Conservation (phyloP, 1,140 invertebrate genomes). For the Temnothorax curvispinosus region DNA sequence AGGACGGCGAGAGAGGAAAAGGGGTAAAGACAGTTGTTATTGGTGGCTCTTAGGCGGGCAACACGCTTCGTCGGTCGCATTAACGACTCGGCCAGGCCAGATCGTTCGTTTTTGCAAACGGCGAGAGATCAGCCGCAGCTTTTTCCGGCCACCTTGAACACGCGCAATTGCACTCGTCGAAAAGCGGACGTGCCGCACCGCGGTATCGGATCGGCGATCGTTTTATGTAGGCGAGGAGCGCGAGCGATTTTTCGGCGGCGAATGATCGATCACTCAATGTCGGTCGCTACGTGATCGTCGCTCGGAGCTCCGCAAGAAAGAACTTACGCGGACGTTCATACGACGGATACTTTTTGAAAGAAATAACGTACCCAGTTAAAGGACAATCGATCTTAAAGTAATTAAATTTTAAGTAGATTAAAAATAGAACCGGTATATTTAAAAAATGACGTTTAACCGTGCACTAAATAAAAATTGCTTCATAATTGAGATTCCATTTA, state of each 20-base stretch:
- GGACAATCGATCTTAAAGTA: background rate
- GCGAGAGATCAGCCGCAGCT: slow-evolving; percentile 31
- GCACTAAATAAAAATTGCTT: background rate
- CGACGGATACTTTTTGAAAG: background rate
- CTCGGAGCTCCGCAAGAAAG: slow-evolving; percentile 2
- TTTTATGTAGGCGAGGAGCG: slow-evolving; percentile 47
- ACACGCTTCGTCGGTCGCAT: slow-evolving; percentile 75
- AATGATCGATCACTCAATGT: slow-evolving; percentile 61
- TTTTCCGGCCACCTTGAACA: slow-evolving; percentile 63
- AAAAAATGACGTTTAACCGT: background rate
- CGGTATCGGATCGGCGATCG: slow-evolving; percentile 20
- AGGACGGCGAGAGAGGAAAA: slow-evolving; percentile 24
- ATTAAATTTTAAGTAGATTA: background rate
- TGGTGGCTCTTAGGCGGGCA: slow-evolving; percentile 67
- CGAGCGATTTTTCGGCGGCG: slow-evolving; percentile 43
- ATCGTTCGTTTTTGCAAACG: slow-evolving; percentile 54
- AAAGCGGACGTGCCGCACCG: slow-evolving; percentile 33
- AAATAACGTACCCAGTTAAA: background rate
- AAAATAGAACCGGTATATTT: background rate
- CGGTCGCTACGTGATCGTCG: slow-evolving; percentile 46
- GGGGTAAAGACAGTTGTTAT: slow-evolving; percentile 72
- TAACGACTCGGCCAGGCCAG: slow-evolving; percentile 69
- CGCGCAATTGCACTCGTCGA: slow-evolving; percentile 49
- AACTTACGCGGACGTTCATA: slow-evolving; percentile 3
- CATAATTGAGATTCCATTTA: background rate